phyloP scores from a whole-genome alignment of 2,113 vertebrate species.

The Axis porcinus region DNA sequence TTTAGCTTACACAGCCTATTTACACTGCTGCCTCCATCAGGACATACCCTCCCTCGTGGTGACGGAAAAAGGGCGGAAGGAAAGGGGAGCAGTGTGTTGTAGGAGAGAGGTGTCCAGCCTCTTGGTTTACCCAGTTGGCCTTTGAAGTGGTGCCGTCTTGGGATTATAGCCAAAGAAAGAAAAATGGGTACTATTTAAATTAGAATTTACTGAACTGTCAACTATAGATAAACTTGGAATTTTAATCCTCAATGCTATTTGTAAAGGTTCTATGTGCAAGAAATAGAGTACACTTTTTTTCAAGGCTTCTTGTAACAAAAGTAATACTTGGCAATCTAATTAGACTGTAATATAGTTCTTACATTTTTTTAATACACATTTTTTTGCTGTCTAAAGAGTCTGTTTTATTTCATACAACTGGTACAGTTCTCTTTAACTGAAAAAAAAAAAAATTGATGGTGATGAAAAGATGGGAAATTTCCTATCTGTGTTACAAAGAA shows the following conservation, averaged over 20 bases:
- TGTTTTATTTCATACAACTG: conserved; percentile 6
- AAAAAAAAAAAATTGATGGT: neutral
- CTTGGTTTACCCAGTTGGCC: neutral
- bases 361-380: neutral
- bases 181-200: neutral
- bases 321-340: neutral
- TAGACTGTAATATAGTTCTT: neutral
- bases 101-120: neutral
- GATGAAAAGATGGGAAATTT: neutral
- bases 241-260: neutral
- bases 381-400: neutral
- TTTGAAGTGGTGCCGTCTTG: neutral
- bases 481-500: conserved; percentile 84
- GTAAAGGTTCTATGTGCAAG: neutral
- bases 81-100: neutral
- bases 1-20: neutral
- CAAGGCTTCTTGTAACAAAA: neutral
- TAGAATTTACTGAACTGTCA: neutral
- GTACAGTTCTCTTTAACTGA: neutral
- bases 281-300: neutral
- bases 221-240: neutral
- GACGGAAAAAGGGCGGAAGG: neutral
- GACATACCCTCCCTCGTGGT: neutral
- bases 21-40: neutral
- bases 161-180: neutral